Percentiles rank a stretch among this genome's conserved stretches.
phyloP scores from a whole-genome alignment of 1,140 invertebrate species.

The Mactra quadrangularis region DNA sequence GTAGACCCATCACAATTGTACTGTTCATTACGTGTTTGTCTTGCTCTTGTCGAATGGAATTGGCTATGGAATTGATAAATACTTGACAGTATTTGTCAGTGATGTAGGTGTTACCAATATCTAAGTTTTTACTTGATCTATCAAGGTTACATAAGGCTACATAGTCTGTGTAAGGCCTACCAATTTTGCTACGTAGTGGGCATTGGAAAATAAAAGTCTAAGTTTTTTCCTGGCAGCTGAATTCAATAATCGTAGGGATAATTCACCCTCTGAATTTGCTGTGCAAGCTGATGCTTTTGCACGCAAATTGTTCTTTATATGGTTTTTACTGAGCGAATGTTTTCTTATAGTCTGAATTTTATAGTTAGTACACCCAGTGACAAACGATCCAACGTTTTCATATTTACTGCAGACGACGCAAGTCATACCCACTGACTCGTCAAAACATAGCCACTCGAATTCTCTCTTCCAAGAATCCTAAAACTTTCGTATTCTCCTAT shows the following conservation, averaged over 20 bases:
- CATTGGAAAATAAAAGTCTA: slow-evolving; percentile 3
- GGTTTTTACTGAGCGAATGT: background rate
- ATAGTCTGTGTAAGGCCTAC: slow-evolving; percentile 26
- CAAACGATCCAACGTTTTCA: slow-evolving; percentile 4
- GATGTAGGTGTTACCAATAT: slow-evolving; percentile 26
- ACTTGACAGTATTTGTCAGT: slow-evolving; percentile 42
- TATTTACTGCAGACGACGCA: background rate
- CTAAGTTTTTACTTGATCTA: slow-evolving; percentile 11
- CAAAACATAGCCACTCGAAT: slow-evolving; percentile 13
- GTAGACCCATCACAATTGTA: slow-evolving; percentile 43
- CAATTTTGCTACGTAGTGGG: slow-evolving; percentile 21
- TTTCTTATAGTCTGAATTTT: slow-evolving; percentile 5
- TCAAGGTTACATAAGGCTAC: slow-evolving; percentile 7
- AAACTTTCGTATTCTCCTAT: background rate
- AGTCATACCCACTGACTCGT: background rate
- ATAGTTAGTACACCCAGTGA: slow-evolving; percentile 20
- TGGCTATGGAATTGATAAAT: slow-evolving; percentile 17
- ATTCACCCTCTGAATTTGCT: background rate
- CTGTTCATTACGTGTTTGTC: background rate
- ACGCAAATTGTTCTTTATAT: background rate
- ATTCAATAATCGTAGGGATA: background rate
- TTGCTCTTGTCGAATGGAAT: background rate
- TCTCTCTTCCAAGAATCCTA: slow-evolving; percentile 11
- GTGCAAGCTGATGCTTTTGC: background rate
- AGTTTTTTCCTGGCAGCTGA: slow-evolving; percentile 18